phyloP scores from a whole-genome alignment of 2,113 vertebrate species.

The Myrmecobius fasciatus region DNA sequence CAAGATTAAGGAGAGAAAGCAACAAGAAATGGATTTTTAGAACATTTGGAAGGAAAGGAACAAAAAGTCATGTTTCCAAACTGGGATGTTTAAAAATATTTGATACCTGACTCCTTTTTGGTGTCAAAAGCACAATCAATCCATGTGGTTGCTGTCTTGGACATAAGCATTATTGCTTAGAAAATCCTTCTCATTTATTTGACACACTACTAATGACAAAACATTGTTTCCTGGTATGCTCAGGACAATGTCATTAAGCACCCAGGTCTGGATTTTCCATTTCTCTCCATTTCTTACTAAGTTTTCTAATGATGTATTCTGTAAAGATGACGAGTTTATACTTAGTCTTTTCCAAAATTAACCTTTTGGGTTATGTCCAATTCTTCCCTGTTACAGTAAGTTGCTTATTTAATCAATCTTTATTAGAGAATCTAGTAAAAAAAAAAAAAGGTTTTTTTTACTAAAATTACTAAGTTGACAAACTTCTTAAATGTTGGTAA shows the following conservation, averaged over 20 bases:
- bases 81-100: background rate
- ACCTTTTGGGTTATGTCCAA: background rate
- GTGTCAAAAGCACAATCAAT: slow-evolving; percentile 13
- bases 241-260: background rate
- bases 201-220: slow-evolving; percentile 1
- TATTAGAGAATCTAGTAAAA: background rate
- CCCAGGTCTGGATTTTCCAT: background rate
- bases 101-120: slow-evolving; percentile 28
- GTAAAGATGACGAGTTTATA: background rate
- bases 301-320: slow-evolving; percentile 48
- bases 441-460: no score
- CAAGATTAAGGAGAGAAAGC: slow-evolving; percentile 37
- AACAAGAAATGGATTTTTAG: slow-evolving; percentile 50
- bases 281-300: slow-evolving; percentile 27
- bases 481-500: slow-evolving; percentile 92
- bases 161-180: slow-evolving; percentile 18
- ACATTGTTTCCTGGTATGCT: slow-evolving; percentile 43
- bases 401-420: slow-evolving; percentile 29
- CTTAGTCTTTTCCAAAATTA: background rate
- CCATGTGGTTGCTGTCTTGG: background rate
- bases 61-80: slow-evolving; percentile 48
- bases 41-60: slow-evolving; percentile 59
- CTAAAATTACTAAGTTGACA: no score
- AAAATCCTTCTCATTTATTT: background rate
- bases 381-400: slow-evolving; percentile 8